A percentile compares a stretch with the other conserved stretches of the same genome.
phyloP scores from a whole-genome alignment of 2,888 invertebrate species.

The Amorpha juglandis region DNA sequence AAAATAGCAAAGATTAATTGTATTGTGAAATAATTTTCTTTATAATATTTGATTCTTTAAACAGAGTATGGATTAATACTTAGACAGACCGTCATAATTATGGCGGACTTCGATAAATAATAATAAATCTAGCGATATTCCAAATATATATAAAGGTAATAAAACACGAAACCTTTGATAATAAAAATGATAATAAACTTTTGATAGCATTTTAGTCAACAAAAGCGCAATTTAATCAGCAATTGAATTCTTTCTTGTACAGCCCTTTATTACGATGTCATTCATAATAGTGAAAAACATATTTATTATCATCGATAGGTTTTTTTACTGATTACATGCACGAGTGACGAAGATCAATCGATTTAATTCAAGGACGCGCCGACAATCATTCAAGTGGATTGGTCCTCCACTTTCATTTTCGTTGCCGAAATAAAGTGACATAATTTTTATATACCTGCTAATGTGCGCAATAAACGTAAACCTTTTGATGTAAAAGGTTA shows the following conservation, averaged over 20 bases:
- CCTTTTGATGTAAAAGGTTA: constrained; percentile 17
- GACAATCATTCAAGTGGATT: constrained; percentile 8
- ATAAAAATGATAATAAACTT: too few relatives aligned
- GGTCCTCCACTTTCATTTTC: constrained; percentile 19
- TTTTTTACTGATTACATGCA: constrained; percentile 2
- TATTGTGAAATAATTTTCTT: neutral
- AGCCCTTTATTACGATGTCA: neutral
- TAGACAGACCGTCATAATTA: too few relatives aligned
- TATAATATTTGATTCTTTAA: too few relatives aligned
- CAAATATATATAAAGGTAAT: too few relatives aligned
- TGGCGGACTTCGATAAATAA: too few relatives aligned
- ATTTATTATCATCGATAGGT: neutral
- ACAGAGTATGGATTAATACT: too few relatives aligned
- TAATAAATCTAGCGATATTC: too few relatives aligned
- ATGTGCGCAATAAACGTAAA: constrained; percentile 21
- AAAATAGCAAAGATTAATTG: constrained; percentile 7
- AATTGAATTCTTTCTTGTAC: neutral
- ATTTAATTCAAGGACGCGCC: constrained; percentile 6
- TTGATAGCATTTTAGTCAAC: neutral
- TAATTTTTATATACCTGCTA: constrained; percentile 16
- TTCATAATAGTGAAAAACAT: neutral
- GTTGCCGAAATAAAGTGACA: constrained; percentile 8
- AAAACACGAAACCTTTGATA: too few relatives aligned
- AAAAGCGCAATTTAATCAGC: neutral
- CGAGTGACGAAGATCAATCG: constrained; percentile 14